Evolutionary conservation across 2,797 vertebrate species (phyloP).

Genomic region (Oryzias sinensis): DNA sequence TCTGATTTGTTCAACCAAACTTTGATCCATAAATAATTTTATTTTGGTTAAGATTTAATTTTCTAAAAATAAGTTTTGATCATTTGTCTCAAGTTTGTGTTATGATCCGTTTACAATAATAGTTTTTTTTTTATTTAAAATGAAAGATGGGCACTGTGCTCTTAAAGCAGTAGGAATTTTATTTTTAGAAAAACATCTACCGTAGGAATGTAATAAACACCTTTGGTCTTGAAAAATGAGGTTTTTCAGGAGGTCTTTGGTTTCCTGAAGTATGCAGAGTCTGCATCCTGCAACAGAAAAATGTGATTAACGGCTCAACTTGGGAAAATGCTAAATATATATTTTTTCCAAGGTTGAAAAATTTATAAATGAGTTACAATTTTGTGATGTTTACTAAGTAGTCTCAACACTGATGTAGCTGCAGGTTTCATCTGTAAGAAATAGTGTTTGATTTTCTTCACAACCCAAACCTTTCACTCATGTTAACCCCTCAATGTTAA

Average conservation of each 20-base stretch:
- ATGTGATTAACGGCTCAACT: not conserved
- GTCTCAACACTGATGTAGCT: not conserved
- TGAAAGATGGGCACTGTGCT: conserved; percentile 1
- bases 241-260: conserved; percentile 65
- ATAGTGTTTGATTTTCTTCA: not conserved
- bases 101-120: no score
- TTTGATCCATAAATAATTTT: no score
- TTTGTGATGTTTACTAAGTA: not conserved
- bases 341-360: conserved; percentile 13
- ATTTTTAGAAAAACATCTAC: conserved; percentile 23
- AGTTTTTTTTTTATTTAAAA: no score
- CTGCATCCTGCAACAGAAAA: conserved; percentile 84
- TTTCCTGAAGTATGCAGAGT: conserved; percentile 84
- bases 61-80: no score
- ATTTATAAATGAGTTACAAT: conserved; percentile 9
- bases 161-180: conserved; percentile 26
- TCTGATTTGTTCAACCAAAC: no score
- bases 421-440: conserved; percentile 1
- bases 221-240: conserved; percentile 12
- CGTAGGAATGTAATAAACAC: conserved; percentile 14
- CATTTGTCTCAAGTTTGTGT: no score
- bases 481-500: conserved; percentile 28
- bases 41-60: no score
- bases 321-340: not conserved
- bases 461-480: conserved; percentile 5